Evolutionary conservation across 2,797 vertebrate genomes (phyloP).

Genomic region (Lateolabrax maculatus): DNA sequence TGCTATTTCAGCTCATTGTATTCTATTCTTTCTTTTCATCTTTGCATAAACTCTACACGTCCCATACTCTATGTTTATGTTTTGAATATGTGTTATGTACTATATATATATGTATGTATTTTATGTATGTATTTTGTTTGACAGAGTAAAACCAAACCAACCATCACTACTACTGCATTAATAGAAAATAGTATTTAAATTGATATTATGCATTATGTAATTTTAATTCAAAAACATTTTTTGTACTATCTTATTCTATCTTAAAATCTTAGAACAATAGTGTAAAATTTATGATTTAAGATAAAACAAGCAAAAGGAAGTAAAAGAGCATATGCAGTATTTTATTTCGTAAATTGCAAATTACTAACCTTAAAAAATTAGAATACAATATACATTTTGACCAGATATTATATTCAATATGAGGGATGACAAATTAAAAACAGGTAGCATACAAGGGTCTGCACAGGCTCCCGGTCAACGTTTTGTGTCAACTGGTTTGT

Average conservation of each 20-base stretch:
- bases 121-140: background rate
- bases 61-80: background rate
- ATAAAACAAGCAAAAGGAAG: background rate
- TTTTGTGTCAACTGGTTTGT: background rate
- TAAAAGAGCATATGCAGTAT: background rate
- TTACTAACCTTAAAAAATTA: background rate
- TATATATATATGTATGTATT: too few relatives aligned
- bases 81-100: background rate
- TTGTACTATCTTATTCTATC: too few relatives aligned
- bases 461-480: background rate
- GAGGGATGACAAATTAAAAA: too few relatives aligned
- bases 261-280: background rate
- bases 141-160: background rate
- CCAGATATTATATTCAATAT: background rate
- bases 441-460: too few relatives aligned
- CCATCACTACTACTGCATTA: background rate
- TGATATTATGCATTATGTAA: background rate
- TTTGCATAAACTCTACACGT: background rate
- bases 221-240: too few relatives aligned
- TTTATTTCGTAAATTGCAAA: background rate
- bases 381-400: background rate
- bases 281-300: background rate
- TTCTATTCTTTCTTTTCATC: background rate
- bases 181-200: background rate
- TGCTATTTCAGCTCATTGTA: background rate